Evolutionary conservation across 2,113 vertebrate species (phyloP), one percentile per base, ranked within the genome.

Genomic region (Hypocryptadius cinnamomeus): DNA sequence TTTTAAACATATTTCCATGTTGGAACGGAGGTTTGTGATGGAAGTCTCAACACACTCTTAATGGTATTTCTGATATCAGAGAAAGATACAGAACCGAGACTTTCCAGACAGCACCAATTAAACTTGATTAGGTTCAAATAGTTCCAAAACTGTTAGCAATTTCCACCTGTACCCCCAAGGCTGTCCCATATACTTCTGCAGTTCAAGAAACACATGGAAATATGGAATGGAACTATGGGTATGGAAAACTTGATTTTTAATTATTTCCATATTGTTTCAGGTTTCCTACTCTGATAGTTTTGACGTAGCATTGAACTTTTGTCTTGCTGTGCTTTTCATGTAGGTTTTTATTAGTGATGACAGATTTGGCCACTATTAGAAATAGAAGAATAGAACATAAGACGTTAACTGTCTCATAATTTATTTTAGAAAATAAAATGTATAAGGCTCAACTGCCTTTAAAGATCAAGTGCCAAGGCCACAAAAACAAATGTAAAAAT

Each of bases 121-220:
- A 87, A 76, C 48, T 73, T 86, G 70, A 64, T 71, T 71, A 88
- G 48, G 23, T 50, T 78, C 87, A 78, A 91, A 47, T 47, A 59
- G 80, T 35, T 86, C 56, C 90, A 91, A 90, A 86, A 84, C 33
- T 37, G 51, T 56, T 87, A 74, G 60, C 51, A 80, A 27, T 89
- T 96, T 91, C 82, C 72, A 95, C 56, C 87, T 91, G 51, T 57
- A 90, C 24, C 71, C 93, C 69, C n/a, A 95, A 86, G 82, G 79
- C 76, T 74, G 64, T 86, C 76, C 48, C 48, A 45, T 83, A 45
- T 11, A 78, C 28, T 94, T 89, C 59, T 64, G 28, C 51, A 93
- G 85, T 63, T 91, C 68, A 56, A 85, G 74, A 84, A 92, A 89
- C 69, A 90, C 0, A 3, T 89, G 78, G n/a, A 84, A 87, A 83